Base-by-base conservation (phyloP, 2,888 invertebrate genomes). In the Microctonus brassicae region DNA sequence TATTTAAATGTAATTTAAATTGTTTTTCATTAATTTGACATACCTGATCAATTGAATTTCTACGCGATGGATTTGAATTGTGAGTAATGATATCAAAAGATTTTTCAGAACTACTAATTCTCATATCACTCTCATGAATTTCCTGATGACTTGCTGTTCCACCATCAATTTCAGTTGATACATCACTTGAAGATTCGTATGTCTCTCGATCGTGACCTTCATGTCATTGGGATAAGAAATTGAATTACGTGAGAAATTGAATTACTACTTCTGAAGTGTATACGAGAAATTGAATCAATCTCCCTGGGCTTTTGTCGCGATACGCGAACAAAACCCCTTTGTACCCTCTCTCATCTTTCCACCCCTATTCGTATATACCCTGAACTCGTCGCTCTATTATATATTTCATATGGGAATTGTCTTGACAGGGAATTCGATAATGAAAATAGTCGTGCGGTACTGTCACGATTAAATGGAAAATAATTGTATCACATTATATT, bases 31-130 rank as follows among this genome's bases (percentile, higher is more conserved):
- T 39, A 0, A n/a, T 4, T 47, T 17, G 17, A 9, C 22, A 33
- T 69, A 69, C 77, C 69, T 75, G 80, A 39, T 83, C 79, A 20
- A 81, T 77, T 7, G 80, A 78, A 58, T 81, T 79, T 62, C 73
- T 76, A 60, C 70, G 73, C n/a, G 76, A 76, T 11, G 78, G 77
- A 73, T 75, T 79, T 20, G 80, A 72, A 53, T 77, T 74, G 34
- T 71, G 72, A 6, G 78, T 78, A 65, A 84, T 82, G 55, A 84
- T 72, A 72, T 84, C 80, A 69, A 84, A 84, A 10, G 84, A 83
- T 26, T 81, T 74, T 29, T 80, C 77, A 6, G 29, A 67, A 10
- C 73, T 73, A 20, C 72, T 76, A 63, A 75, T 76, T 9, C 67
- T 75, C 4, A 39, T 75, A 52, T 76, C 73, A 20, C 71, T 72